Conservation (phyloP, 2,113 vertebrate genomes). For the Thermophis baileyi region DNA sequence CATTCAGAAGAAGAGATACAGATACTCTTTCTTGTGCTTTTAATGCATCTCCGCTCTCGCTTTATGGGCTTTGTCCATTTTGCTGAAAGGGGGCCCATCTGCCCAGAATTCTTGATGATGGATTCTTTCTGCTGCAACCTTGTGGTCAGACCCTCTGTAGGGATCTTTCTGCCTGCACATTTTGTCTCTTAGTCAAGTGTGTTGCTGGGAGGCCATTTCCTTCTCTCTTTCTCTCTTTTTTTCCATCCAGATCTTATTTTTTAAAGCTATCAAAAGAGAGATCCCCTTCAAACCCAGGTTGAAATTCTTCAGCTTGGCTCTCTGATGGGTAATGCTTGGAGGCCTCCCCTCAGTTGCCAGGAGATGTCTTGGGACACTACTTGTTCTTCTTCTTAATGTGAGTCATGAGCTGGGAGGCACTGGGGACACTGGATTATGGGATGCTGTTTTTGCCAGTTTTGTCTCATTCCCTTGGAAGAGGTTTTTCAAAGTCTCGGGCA, state of each 20-base stretch:
- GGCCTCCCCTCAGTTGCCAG: background rate
- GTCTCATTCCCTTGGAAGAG: background rate
- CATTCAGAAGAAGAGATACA: background rate
- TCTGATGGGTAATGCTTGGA: background rate
- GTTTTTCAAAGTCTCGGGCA: background rate
- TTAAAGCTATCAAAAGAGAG: conserved; percentile 5
- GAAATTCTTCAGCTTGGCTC: background rate
- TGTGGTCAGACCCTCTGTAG: background rate
- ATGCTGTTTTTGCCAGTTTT: background rate
- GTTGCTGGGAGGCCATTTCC: background rate
- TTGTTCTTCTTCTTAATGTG: background rate
- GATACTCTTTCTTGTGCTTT: background rate
- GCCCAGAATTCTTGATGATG: conserved; percentile 12
- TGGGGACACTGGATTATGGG: background rate
- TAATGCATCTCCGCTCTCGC: background rate
- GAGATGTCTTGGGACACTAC: background rate
- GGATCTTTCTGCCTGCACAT: background rate
- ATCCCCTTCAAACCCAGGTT: background rate
- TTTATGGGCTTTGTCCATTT: conserved; percentile 5
- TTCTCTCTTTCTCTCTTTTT: background rate
- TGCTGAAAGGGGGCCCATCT: conserved; percentile 6
- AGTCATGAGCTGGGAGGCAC: background rate
- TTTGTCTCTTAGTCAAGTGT: background rate
- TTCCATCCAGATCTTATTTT: background rate
- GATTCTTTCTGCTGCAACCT: background rate